These are phyloP conservation scores for Anoplophora glabripennis DNA, from an alignment of 1,140 invertebrate genomes.

Conservation along the genomic window DNA sequence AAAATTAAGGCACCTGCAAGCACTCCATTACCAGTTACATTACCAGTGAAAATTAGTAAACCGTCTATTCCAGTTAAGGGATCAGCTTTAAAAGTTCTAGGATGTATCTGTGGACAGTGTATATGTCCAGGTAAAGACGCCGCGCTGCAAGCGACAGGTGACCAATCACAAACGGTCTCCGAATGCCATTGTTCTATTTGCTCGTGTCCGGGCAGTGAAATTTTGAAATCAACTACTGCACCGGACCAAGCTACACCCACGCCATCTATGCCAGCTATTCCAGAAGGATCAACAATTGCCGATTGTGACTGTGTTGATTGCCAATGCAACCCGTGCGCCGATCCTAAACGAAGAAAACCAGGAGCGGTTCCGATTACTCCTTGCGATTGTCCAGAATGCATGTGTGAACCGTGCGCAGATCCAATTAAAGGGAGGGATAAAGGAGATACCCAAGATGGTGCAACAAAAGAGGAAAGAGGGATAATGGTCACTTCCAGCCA, in stretches of 20 bases:
- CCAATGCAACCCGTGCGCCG: conserved; percentile 24
- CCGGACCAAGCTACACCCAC: neutral
- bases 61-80: neutral
- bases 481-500: neutral
- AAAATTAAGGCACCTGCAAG: neutral
- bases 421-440: neutral
- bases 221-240: no score
- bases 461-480: neutral
- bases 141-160: neutral
- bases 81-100: neutral
- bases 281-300: neutral
- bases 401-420: conserved; percentile 6
- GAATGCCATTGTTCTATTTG: neutral
- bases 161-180: neutral
- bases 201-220: neutral
- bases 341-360: conserved; percentile 17
- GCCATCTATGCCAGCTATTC: neutral
- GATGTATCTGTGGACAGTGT: conserved; percentile 10
- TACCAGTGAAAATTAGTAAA: neutral
- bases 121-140: conserved; percentile 2
- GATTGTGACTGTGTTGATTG: conserved; percentile 27
- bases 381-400: conserved; percentile 13
- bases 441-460: neutral
- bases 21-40: neutral
- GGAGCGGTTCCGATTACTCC: neutral